Evolutionary conservation across 2,113 vertebrate genomes (phyloP).

Genomic region (Hippocampus mohnikei): DNA sequence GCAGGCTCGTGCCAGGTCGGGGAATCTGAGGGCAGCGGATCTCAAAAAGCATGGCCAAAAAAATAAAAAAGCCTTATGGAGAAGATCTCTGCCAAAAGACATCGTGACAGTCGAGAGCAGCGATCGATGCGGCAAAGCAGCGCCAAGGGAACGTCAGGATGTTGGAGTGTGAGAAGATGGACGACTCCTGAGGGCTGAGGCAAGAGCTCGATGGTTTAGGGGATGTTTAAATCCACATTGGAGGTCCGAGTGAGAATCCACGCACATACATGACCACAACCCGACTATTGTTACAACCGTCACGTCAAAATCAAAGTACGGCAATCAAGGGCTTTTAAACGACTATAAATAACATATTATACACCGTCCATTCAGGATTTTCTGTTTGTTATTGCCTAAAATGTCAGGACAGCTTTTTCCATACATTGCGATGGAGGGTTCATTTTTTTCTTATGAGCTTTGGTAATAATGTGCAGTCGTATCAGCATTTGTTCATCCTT

Average conservation of each 20-base stretch:
- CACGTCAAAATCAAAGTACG: neutral
- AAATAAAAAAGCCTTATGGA: neutral
- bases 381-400: neutral
- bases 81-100: neutral
- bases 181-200: neutral
- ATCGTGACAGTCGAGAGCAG: neutral
- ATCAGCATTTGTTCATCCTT: no score
- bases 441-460: no score
- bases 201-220: neutral
- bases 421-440: no score
- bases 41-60: neutral
- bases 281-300: neutral
- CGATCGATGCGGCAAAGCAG: constrained; percentile 1
- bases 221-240: neutral
- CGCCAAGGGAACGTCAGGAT: neutral
- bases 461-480: no score
- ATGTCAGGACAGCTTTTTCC: neutral
- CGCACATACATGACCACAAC: neutral
- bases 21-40: neutral
- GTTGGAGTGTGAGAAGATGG: neutral
- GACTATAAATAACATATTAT: neutral
- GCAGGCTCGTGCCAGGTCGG: neutral
- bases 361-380: neutral
- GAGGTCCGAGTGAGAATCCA: neutral
- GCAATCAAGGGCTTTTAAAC: no score